A percentile compares a stretch with the other conserved stretches of the same genome.
Evolutionary conservation across 2,888 invertebrate species (phyloP).

Genomic region (Hartigia nigra): DNA sequence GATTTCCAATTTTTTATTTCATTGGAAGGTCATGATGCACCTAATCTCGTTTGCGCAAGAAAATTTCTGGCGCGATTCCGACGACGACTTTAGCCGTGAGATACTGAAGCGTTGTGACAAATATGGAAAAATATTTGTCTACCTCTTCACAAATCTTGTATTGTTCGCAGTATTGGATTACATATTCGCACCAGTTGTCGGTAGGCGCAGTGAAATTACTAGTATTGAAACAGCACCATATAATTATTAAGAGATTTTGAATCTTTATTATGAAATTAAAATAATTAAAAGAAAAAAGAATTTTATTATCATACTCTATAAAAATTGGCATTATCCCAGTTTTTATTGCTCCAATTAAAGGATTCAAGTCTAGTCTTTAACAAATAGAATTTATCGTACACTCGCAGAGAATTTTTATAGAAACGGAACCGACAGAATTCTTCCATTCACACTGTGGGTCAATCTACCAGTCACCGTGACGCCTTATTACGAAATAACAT

Average conservation of each 20-base stretch:
- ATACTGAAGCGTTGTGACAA: neutral
- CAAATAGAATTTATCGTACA: neutral
- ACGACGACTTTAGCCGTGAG: neutral
- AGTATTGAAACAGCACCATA: too few species aligned
- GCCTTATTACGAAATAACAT: conserved; percentile 41
- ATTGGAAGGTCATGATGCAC: neutral
- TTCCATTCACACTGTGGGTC: conserved; percentile 43
- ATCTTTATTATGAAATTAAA: neutral
- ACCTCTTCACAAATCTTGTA: conserved; percentile 33
- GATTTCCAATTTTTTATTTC: neutral
- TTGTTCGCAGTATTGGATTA: conserved; percentile 29
- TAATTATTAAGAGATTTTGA: too few species aligned
- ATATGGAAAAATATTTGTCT: conserved; percentile 21
- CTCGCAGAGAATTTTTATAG: conserved; percentile 31
- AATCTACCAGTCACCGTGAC: conserved; percentile 31
- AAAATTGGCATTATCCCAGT: too few species aligned
- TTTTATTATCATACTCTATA: too few species aligned
- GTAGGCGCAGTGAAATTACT: conserved; percentile 20
- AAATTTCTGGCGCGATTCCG: neutral
- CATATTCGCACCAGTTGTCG: conserved; percentile 35
- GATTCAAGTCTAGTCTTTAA: too few species aligned
- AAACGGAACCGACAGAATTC: conserved; percentile 36
- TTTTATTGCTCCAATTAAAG: too few species aligned
- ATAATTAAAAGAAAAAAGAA: too few species aligned
- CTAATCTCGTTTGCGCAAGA: neutral